Evolutionary conservation across 53 echinoderm and acorn worm species (phyloP).

Genomic region (Stichopus horrens): DNA sequence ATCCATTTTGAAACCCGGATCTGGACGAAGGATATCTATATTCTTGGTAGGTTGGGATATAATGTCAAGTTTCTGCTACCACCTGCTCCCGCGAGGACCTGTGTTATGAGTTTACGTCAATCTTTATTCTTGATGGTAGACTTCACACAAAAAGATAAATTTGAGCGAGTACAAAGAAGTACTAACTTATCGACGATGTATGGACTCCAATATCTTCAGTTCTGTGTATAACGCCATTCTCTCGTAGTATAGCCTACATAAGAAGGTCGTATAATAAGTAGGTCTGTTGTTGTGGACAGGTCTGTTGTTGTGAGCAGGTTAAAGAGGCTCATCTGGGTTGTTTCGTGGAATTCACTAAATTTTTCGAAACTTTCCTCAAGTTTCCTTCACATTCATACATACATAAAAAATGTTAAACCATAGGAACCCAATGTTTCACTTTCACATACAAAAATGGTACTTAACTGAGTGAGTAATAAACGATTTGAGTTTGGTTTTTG

Average conservation of each 20-base stretch:
- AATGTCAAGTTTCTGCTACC: background rate
- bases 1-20: background rate
- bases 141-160: background rate
- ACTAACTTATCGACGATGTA: background rate
- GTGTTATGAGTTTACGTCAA: slow-evolving; percentile 8
- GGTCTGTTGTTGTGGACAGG: too few species aligned
- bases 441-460: too few species aligned
- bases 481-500: too few species aligned
- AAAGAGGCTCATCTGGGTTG: too few species aligned
- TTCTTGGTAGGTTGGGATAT: background rate
- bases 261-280: too few species aligned
- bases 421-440: background rate
- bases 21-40: background rate
- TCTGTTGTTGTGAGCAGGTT: too few species aligned
- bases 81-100: slow-evolving; percentile 16
- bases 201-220: background rate
- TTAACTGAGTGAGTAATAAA: too few species aligned
- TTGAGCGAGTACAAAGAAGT: background rate
- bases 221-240: too few species aligned
- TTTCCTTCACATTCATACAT: background rate
- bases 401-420: slow-evolving; percentile 11
- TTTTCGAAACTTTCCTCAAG: too few species aligned
- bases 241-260: too few species aligned
- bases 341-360: too few species aligned
- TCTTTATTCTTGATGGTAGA: slow-evolving; percentile 23